Base-by-base conservation (phyloP, 2,888 invertebrate genomes). In the Adela reaumurella region DNA sequence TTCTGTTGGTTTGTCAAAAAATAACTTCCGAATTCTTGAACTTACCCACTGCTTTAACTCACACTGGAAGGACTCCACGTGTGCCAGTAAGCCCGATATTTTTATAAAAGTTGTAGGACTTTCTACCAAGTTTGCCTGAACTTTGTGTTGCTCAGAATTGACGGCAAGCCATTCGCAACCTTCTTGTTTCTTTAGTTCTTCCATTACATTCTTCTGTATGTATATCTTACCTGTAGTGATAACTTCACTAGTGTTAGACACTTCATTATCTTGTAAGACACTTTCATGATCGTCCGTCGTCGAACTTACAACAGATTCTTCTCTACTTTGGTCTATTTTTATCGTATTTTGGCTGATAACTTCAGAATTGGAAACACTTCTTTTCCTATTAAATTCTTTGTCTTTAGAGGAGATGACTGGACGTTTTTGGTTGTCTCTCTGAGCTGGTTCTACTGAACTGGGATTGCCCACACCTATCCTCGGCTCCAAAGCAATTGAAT, bases 21-120 rank as follows among this genome's bases (percentile, higher is more conserved):
- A 8, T 35, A 35, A 14, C n/a, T 3, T 35, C n/a, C 35, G 35
- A 24, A 24, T n/a, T n/a, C n/a, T n/a, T n/a, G n/a, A n/a, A n/a
- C n/a, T n/a, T 24, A 14, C 35, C 70, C 73, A 81, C 16, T 72
- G 67, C 44, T 80, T 57, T 1, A 84, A 61, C 51, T 72, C 71
- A 1, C 62, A 52, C 54, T 83, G 83, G 55, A 84, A 80, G 49
- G 67, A 64, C 46, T 81, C 79, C 55, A 83, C 83, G 54, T 81
- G 67, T 1, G 55, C 63, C 3, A 73, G 62, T 19, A 71, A 68
- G 0, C 84, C 84, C 48, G 65, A 74, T 44, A 84, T 74, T 45
- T 67, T 67, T 43, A 84, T 57, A 45, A 77, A 79, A 46, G 63
- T 61, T 49, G 58, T 64, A 11, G 35, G 8, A 59, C 55, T 17